Evolutionary conservation across 2,888 invertebrate species (phyloP), one percentile per base, ranked within the genome.

Genomic region (Neoitamus cyanurus): DNA sequence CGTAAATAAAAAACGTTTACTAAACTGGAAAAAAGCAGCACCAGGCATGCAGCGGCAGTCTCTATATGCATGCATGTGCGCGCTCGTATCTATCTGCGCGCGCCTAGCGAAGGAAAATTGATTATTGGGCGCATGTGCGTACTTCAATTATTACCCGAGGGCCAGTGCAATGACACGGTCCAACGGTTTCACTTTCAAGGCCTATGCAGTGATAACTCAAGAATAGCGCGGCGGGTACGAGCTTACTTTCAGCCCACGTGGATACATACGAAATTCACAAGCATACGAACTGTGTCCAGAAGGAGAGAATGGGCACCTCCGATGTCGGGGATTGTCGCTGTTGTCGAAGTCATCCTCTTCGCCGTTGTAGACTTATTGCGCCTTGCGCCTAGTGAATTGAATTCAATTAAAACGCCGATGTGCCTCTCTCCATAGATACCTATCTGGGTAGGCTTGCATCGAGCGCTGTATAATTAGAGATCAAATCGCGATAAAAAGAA

Each of bases 181-280:
- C 36, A 36, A 37, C 36, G 37, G 82, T 82, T 82, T 82, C 82
- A 69, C 82, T 82, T 82, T 82, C 82, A 82, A 82, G 82, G 69
- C 69, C 69, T 42, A 37, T 28, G 6, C 68, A n/a, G 69, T 30
- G 82, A 69, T 58, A 58, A 11, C 37, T 69, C 30, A 20, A 69
- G 34, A 69, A 58, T n/a, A 36, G 37, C 25, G n/a, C 48, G 7
- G 15, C n/a, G 78, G 30, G 20, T 6, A 25, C 25, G 36, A 37
- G 31, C 25, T 25, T 36, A n/a, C 25, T 69, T 25, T 25, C 82
- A 36, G 36, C 82, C 68, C 82, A 69, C 82, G 82, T 69, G 82
- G 82, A 69, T 42, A 69, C 36, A 68, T 36, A 82, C 69, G 25
- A 69, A 37, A 82, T 82, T 82, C n/a, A 36, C 69, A 42, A 69